A percentile compares a stretch with the other conserved stretches of the same genome.
Evolutionary conservation across 2,888 invertebrate species (phyloP).

Genomic region (Abrostola tripartita): DNA sequence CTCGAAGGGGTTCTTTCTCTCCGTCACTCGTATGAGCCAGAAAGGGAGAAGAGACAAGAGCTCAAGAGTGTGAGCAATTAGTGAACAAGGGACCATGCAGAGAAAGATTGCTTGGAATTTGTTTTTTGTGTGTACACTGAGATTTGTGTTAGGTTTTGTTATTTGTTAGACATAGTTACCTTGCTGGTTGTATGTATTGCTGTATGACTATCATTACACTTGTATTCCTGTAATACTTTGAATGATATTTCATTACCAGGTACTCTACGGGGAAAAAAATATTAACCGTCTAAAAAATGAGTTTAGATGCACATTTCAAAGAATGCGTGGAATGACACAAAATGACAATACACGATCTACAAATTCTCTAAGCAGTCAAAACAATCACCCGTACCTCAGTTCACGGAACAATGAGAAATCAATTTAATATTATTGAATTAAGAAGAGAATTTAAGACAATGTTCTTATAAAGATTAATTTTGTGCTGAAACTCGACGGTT

Average conservation of each 20-base stretch:
- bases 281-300: too few species aligned
- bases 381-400: background rate
- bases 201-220: too few species aligned
- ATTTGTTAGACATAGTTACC: background rate
- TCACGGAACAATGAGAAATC: conserved; percentile 5
- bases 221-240: too few species aligned
- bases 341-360: too few species aligned
- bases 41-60: conserved; percentile 32
- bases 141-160: conserved; percentile 21
- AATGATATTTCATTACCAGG: too few species aligned
- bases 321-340: too few species aligned
- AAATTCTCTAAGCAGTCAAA: too few species aligned
- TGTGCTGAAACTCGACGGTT: conserved; percentile 23
- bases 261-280: too few species aligned
- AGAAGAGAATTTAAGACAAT: conserved; percentile 12
- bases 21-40: conserved; percentile 14
- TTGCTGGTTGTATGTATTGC: too few species aligned
- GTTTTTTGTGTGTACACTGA: conserved; percentile 24
- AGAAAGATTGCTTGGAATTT: conserved; percentile 28
- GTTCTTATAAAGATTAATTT: conserved; percentile 26
- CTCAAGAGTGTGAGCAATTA: conserved; percentile 53
- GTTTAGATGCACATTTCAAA: too few species aligned
- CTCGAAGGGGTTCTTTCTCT: conserved; percentile 31
- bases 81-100: conserved; percentile 27
- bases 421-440: conserved; percentile 25